phyloP scores from a whole-genome alignment of 35 echinoderm and acorn worm genomes.

The Lytechinus variegatus region DNA sequence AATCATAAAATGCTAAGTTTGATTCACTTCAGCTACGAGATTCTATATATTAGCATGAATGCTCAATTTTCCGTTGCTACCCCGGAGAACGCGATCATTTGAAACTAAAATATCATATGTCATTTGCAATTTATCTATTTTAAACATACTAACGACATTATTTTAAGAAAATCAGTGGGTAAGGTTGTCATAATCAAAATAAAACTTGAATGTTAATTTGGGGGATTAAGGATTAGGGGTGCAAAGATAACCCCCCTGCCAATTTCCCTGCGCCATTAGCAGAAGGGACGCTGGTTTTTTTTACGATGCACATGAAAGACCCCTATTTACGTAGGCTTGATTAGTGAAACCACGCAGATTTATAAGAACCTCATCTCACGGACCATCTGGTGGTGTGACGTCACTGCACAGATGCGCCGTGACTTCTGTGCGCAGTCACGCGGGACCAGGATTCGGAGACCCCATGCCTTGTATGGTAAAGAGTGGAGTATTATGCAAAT shows the following conservation, averaged over 20 bases:
- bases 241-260: background rate
- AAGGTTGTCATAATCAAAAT: too few relatives aligned
- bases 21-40: too few relatives aligned
- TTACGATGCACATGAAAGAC: constrained; percentile 18
- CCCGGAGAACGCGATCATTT: too few relatives aligned
- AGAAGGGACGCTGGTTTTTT: background rate
- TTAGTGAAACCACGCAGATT: constrained; percentile 39
- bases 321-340: constrained; percentile 36
- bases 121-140: too few relatives aligned
- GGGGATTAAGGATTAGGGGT: background rate
- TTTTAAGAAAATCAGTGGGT: too few relatives aligned
- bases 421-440: constrained; percentile 46
- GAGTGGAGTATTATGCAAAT: background rate
- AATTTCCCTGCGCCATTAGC: background rate
- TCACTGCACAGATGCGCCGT: constrained; percentile 38
- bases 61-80: too few relatives aligned
- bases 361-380: background rate
- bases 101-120: too few relatives aligned
- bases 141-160: too few relatives aligned
- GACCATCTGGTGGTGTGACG: constrained; percentile 25
- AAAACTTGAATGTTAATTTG: too few relatives aligned
- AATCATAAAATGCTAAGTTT: too few relatives aligned
- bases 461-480: constrained; percentile 10
- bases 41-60: too few relatives aligned
- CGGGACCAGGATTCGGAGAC: background rate